Base-by-base conservation (phyloP, 2,888 invertebrate genomes). In the Syrphus vitripennis region DNA sequence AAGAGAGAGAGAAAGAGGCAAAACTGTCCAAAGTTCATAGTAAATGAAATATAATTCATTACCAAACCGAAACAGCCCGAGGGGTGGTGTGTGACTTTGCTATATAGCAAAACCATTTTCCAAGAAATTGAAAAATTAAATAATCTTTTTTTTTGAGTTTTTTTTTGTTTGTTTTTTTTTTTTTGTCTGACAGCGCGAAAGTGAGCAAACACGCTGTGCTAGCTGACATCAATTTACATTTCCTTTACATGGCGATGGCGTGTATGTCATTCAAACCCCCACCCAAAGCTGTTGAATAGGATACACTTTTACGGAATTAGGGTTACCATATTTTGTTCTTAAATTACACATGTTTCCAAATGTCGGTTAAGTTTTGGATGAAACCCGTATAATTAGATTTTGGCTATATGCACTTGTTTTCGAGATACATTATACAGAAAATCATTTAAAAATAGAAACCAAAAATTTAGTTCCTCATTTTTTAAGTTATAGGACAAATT, bases 151-250 rank as follows among this genome's bases (percentile, higher is more conserved):
- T 48, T 34, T 61, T 14, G n/a, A n/a, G 21, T n/a, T n/a, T 29
- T 12, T 65, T 45, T 19, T 10, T 45, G 14, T 21, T 19, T 19
- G 3, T 40, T 14, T 31, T 10, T 14, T 12, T 0, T 6, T 37
- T 63, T 26, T 24, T 24, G 4, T 21, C 45, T 50, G 67, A 67
- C 50, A 67, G 31, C 34, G 67, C 50, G 34, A 50, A 67, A 67
- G 67, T 67, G 24, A 67, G 50, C 67, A 67, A 67, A 67, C 67
- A 67, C 50, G 67, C 48, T 34, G n/a, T n/a, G 31, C 67, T 50
- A 50, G 76, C 37, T 65, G 55, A 71, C 70, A 63, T 65, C 55
- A 76, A 82, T 65, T 75, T 69, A 53, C 59, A 81, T 75, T 78
- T 63, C 57, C 61, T 42, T 61, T 53, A 78, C 76, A 59, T 45